Base-by-base conservation (phyloP, 2,888 invertebrate genomes). In the Rhaphigaster nebulosa region DNA sequence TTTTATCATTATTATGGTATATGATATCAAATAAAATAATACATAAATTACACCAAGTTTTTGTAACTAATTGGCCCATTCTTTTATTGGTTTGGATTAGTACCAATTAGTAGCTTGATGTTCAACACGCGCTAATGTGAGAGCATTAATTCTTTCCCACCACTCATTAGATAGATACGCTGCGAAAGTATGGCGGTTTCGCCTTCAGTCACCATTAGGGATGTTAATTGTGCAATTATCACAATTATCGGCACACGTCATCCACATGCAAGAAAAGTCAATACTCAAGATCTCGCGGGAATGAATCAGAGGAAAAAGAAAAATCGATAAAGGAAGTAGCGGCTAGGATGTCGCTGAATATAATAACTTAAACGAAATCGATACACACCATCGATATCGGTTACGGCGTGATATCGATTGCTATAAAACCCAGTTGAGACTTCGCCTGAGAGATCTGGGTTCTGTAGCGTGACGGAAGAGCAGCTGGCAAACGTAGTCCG, bases 301-400 rank as follows among this genome's bases (percentile, higher is more conserved):
- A 65, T 34, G 65, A 65, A 65, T 29, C 20, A 76, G 70, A 38
- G 38, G 70, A 76, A 34, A 70, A 29, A 76, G 4, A 65, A 76
- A 70, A 76, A 76, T 76, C 70, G 70, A 76, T 76, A 76, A 23
- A 76, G 70, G 70, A 76, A 38, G 70, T 23, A 38, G 70, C 23
- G 70, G 18, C 70, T 76, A 76, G 70, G 70, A 2, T 76, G 29
- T 76, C 70, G 70, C 20, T 1, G 38, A 76, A 38, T 38, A 34
- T 76, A 76, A 76, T 76, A 76, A 76, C 70, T 76, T 76, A 65
- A 65, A 65, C 29, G 65, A 65, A 65, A 65, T 65, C 65, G 65
- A 65, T 65, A 65, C 18, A 15, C 34, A 65, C 15, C 34, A 65
- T 65, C 65, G 6, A 65, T 65, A 65, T 65, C 65, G 65, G 29